phyloP scores from a whole-genome alignment of 1,140 invertebrate species.

The Drosophila murphyi region DNA sequence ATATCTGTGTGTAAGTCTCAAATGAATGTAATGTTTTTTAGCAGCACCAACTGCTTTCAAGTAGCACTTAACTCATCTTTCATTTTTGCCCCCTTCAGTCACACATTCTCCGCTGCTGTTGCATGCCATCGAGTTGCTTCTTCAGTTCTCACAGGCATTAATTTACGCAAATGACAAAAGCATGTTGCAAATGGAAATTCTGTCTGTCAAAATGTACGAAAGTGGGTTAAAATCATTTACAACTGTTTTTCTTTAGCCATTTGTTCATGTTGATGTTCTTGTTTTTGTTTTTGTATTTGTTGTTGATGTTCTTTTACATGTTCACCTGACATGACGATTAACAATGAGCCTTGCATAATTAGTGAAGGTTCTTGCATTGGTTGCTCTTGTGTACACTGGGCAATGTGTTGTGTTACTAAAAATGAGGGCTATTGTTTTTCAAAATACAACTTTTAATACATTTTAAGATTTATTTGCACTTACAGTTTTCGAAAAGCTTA shows the following conservation, averaged over 20 bases:
- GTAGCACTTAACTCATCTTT: conserved; percentile 13
- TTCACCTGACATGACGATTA: conserved; percentile 64
- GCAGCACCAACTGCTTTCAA: conserved; percentile 29
- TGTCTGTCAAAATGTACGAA: conserved; percentile 72
- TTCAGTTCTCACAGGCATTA: conserved; percentile 57
- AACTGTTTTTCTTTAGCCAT: conserved; percentile 41
- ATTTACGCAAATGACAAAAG: conserved; percentile 79
- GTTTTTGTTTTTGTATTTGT: background rate
- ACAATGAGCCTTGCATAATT: conserved; percentile 75
- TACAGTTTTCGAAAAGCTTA: too few species aligned
- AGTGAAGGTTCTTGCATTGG: conserved; percentile 34
- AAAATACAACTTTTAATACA: background rate
- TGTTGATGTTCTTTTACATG: conserved; percentile 9
- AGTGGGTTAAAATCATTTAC: conserved; percentile 72
- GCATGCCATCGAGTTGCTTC: background rate
- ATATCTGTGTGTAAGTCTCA: background rate
- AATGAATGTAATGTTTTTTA: conserved; percentile 19
- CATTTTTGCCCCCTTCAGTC: background rate
- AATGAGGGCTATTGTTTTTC: background rate
- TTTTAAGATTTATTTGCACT: too few species aligned
- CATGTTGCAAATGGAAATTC: conserved; percentile 78
- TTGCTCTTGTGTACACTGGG: background rate
- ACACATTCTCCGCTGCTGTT: background rate
- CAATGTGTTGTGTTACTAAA: background rate
- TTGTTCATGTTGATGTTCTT: background rate